Base-by-base conservation (phyloP, 2,797 vertebrate genomes). In the Microcaecilia unicolor region DNA sequence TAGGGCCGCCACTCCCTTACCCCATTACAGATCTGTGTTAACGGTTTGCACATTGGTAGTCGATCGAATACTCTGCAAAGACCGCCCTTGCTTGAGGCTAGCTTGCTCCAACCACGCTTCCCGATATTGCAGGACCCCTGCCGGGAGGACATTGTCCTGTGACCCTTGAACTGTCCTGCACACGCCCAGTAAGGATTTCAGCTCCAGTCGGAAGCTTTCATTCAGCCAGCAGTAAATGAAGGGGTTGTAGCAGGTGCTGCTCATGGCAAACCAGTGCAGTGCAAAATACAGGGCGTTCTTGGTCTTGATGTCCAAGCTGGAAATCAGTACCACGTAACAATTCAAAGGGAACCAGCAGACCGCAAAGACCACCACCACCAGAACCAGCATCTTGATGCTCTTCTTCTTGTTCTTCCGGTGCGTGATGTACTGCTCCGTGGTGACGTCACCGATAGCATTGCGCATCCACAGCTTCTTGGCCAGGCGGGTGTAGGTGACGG, bases 221-320 rank as follows among this genome's bases (percentile, higher is more conserved):
- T 89, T 91, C 21, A 91, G 75, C 53, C 85, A 89, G 49, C 85
- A 91, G 72, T 89, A 91, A 61, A 89, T 91, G 58, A 89, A 88
- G 4, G 87, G 88, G 59, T 91, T 89, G 74, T 91, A 91, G 58
- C 87, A 91, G 13, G 87, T 85, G 54, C 85, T 87, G 65, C 86
- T 88, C 86, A 87, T 89, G 18, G 87, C 85, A 15, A 91, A 68
- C 85, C 86, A 91, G 61, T 88, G 86, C 56, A 90, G 80, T 42
- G 80, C 70, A 1, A 91, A 90, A 33, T 88, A 92, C 8, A 89
- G 51, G 0, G 56, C 76, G 9, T 89, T 89, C 37, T 78, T 90
- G 0, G 74, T 78, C 30, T 72, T 69, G 48, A 92, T 88, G 39
- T 77, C 80, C 22, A 86, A 81, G 15, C 86, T 91, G 37, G 88